Percentiles rank a stretch among this genome's conserved stretches.
Evolutionary conservation across 2,888 invertebrate species (phyloP).

Genomic region (Pollenia griseotomentosa): DNA sequence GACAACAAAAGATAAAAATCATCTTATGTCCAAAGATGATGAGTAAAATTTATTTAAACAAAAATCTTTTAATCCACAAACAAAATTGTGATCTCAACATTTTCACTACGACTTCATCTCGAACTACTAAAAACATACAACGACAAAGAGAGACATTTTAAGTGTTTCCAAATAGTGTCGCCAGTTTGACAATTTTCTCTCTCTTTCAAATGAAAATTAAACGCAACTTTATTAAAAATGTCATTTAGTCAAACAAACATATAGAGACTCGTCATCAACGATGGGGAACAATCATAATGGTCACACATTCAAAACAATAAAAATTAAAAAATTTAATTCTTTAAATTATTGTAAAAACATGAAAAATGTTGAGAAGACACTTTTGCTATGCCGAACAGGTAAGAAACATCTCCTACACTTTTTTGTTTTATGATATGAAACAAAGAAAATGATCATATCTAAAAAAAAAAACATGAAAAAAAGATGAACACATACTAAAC

Average conservation of each 20-base stretch:
- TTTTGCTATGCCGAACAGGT: background rate
- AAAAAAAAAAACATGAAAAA: conserved; percentile 15
- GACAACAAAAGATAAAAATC: conserved; percentile 56
- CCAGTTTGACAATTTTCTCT: conserved; percentile 21
- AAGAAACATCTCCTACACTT: conserved; percentile 54
- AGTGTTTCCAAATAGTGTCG: conserved; percentile 42
- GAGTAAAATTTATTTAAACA: conserved; percentile 47
- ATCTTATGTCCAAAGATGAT: conserved; percentile 26
- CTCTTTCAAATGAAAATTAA: conserved; percentile 18
- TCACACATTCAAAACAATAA: conserved; percentile 1
- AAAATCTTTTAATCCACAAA: conserved; percentile 19
- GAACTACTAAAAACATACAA: background rate
- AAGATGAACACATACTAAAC: background rate
- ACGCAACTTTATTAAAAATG: conserved; percentile 15
- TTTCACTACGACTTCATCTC: conserved; percentile 23
- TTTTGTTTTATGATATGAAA: background rate
- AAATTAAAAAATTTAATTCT: conserved; percentile 44
- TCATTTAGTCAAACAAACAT: too few relatives aligned
- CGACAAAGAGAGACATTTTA: conserved; percentile 41
- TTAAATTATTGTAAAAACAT: background rate
- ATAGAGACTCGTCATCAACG: too few relatives aligned
- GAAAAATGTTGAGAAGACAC: conserved; percentile 32
- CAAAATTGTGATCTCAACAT: background rate
- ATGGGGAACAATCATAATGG: too few relatives aligned
- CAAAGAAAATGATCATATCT: conserved; percentile 7